Evolutionary conservation across 2,797 vertebrate genomes (phyloP).

Genomic region (Podarcis lilfordi): DNA sequence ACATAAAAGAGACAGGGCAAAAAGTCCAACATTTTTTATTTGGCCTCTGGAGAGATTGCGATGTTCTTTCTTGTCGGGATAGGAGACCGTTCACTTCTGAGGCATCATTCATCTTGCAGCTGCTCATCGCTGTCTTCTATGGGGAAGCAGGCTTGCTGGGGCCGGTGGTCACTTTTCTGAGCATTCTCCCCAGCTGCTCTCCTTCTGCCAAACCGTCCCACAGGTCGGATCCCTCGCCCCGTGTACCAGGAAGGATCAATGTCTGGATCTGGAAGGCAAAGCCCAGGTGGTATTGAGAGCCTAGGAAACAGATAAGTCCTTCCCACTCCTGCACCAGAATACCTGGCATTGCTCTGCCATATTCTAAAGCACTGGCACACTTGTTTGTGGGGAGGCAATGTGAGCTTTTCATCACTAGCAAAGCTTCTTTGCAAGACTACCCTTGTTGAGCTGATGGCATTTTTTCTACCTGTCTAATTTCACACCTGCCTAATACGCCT

Average conservation of each 20-base stretch:
- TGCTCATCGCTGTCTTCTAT: slow-evolving; percentile 27
- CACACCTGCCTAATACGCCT: not conserved
- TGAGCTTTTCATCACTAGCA: not conserved
- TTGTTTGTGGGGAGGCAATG: not conserved
- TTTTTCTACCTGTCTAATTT: not conserved
- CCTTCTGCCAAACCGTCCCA: slow-evolving; percentile 83
- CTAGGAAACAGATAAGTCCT: not conserved
- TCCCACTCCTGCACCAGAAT: not conserved
- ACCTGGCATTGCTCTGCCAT: not conserved
- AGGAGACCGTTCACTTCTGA: accelerated
- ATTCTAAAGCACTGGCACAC: not conserved
- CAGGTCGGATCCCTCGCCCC: slow-evolving; percentile 82
- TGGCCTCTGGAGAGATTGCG: not conserved
- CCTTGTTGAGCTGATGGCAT: not conserved
- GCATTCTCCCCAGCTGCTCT: slow-evolving; percentile 32
- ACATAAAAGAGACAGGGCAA: not conserved
- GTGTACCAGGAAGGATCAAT: slow-evolving; percentile 86
- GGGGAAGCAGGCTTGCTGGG: slow-evolving; percentile 40
- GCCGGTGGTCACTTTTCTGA: not conserved
- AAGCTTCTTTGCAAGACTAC: not conserved
- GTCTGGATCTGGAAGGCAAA: slow-evolving; percentile 76
- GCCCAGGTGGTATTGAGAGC: accelerated
- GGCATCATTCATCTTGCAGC: slow-evolving; percentile 16
- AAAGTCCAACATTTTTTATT: slow-evolving; percentile 51
- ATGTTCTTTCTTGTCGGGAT: slow-evolving; percentile 14